Conservation (phyloP, 2,888 invertebrate genomes). For the Pristionchus mayeri region DNA sequence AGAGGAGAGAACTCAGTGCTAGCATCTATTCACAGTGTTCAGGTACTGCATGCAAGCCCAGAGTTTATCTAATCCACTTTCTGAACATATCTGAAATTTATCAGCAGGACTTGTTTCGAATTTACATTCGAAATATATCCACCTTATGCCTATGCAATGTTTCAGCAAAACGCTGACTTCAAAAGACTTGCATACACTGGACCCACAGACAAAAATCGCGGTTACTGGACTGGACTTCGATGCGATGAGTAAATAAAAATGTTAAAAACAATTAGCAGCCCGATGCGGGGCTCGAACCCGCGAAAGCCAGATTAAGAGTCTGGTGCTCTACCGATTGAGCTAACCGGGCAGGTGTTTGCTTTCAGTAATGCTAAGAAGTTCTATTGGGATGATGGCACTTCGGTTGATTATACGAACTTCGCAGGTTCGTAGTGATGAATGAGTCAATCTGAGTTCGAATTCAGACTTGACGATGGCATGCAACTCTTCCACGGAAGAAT, state of each 20-base stretch:
- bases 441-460: neutral
- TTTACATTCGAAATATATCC: neutral
- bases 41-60: no score
- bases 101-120: no score
- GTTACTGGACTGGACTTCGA: neutral
- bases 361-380: neutral
- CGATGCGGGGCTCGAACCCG: constrained; percentile 65
- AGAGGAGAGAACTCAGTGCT: neutral
- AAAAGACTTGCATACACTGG: neutral
- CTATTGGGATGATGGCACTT: neutral
- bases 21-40: constrained; percentile 5
- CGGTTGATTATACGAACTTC: neutral
- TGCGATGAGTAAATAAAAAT: neutral
- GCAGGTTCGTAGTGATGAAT: neutral
- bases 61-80: no score
- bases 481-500: neutral
- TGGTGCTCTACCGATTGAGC: constrained; percentile 64
- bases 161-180: neutral
- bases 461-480: neutral
- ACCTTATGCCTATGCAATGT: neutral
- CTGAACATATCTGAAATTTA: no score
- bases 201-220: neutral
- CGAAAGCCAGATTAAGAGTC: constrained; percentile 64
- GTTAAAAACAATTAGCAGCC: constrained; percentile 53
- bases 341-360: constrained; percentile 53